Evolutionary conservation across 2,113 vertebrate genomes (phyloP), one percentile per base, ranked within the genome.

Genomic region (Boleophthalmus pectinirostris): DNA sequence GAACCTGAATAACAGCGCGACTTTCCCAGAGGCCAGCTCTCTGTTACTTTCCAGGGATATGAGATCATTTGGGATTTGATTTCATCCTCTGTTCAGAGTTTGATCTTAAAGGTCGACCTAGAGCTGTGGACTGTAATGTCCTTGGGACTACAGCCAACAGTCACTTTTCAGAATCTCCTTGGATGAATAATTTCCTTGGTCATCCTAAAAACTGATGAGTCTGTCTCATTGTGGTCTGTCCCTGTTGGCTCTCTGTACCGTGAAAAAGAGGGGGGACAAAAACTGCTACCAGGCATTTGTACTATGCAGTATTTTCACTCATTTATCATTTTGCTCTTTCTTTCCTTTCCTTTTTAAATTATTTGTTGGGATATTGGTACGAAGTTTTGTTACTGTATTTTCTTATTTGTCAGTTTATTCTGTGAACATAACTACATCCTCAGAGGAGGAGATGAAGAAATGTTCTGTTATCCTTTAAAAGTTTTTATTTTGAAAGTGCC

Each of bases 1-100:
- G 97, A 95, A 94, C 97, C 96, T 10, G 97, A 98, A 93, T 98
- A 96, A 88, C 56, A 64, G 70, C 84, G 79, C 79, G 81, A 70
- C 69, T 74, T 77, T 85, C 75, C 78, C 77, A 73, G 79, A 75
- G 77, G 74, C 66, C 81, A 81, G 68, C 74, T 72, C 77, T 75
- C 68, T 9, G 16, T 64, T 73, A 77, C 77, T 84, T 80, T 74
- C 66, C 77, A 78, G 82, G 84, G 79, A 88, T 82, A 74, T 78
- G 56, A 80, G 80, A 79, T 82, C 69, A 79, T 45, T 20, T 83
- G 76, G 70, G 77, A 70, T 82, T 90, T 80, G 80, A 69, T 79
- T 82, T 84, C 78, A 64, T 64, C 16, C 71, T 79, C 82, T 71
- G 56, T 77, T 71, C 15, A 23, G 81, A 83, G 73, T 66, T 72